These are phyloP conservation scores for Willowsia nigromaculata DNA, from an alignment of 2,888 invertebrate species.

Conservation along the genomic window DNA sequence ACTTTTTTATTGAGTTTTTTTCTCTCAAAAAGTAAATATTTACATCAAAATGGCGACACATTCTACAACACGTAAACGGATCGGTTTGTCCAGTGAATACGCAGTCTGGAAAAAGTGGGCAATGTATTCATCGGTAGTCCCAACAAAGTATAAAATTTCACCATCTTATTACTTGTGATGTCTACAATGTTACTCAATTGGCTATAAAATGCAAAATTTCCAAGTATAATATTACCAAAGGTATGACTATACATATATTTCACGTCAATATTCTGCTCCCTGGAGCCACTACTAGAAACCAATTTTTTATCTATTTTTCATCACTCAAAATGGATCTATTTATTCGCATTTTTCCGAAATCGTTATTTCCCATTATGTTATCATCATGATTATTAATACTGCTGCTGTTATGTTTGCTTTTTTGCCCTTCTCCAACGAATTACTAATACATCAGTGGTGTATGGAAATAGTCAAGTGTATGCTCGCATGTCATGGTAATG, in stretches of 20 bases:
- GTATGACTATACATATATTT: no score
- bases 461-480: not conserved
- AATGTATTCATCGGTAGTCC: not conserved
- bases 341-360: constrained; percentile 20
- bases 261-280: no score
- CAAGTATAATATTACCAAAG: no score
- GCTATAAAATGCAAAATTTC: constrained; percentile 7
- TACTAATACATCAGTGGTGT: not conserved
- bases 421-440: not conserved
- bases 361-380: constrained; percentile 28
- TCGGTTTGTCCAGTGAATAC: not conserved
- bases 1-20: not conserved
- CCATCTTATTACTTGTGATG: not conserved
- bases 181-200: not conserved
- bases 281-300: not conserved
- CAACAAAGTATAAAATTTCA: constrained; percentile 10
- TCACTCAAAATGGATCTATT: constrained; percentile 48
- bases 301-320: constrained; percentile 53
- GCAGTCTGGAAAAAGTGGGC: not conserved
- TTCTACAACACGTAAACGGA: not conserved
- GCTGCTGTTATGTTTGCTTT: not conserved
- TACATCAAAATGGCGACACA: not conserved
- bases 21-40: constrained; percentile 34
- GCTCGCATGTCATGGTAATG: not conserved
- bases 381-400: constrained; percentile 17